Evolutionary conservation across 1,140 invertebrate genomes (phyloP).

Genomic region (Arctopsyche grandis): DNA sequence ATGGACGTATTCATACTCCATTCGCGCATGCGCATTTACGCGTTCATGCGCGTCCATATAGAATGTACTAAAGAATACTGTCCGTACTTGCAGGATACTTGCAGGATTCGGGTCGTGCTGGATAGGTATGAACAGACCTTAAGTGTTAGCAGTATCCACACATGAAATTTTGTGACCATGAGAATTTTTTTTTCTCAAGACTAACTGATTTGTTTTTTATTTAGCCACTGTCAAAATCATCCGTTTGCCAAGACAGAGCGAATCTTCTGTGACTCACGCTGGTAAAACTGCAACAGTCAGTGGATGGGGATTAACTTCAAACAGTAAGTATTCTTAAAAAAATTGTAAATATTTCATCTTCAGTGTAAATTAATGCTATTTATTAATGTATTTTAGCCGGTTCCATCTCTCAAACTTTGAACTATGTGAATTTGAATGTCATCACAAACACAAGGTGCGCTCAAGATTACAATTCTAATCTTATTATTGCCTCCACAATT

Average conservation of each 20-base stretch:
- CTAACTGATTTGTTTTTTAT: not conserved
- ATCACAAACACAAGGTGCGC: conserved; percentile 53
- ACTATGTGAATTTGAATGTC: conserved; percentile 51
- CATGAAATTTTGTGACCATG: no score
- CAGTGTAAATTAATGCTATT: not conserved
- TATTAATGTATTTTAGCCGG: conserved; percentile 44
- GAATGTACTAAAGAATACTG: no score
- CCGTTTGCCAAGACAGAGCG: conserved; percentile 19
- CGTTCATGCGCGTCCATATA: no score
- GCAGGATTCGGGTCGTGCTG: no score
- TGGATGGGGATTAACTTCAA: conserved; percentile 54
- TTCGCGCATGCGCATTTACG: no score
- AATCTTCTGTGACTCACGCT: conserved; percentile 10
- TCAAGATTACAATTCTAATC: conserved; percentile 27
- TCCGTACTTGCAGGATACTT: no score
- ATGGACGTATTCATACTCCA: no score
- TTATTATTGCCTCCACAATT: conserved; percentile 51
- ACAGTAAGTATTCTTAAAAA: conserved; percentile 48
- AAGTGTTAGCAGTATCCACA: no score
- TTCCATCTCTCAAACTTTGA: conserved; percentile 44
- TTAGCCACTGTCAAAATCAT: conserved; percentile 35
- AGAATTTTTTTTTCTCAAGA: no score
- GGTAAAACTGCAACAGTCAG: conserved; percentile 50
- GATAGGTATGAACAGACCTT: no score
- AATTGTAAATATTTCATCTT: not conserved